Conservation (phyloP, 1,140 invertebrate species). For the Euura saliciscinereae region DNA sequence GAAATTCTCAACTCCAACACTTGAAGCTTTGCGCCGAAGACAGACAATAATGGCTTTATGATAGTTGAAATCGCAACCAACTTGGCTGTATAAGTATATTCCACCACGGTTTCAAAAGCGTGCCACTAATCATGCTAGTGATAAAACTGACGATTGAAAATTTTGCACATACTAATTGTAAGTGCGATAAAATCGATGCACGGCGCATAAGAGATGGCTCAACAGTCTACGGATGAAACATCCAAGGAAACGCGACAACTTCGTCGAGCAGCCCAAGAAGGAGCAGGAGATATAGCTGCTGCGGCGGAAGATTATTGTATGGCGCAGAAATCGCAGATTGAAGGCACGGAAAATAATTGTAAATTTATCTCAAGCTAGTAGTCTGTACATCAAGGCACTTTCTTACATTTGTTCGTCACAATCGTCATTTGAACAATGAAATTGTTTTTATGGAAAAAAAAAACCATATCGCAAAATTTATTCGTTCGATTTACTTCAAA, state of each 20-base stretch:
- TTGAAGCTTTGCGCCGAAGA: constrained; percentile 15
- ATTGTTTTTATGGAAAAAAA: neutral
- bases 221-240: neutral
- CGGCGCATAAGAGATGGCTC: neutral
- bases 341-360: neutral
- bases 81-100: constrained; percentile 3
- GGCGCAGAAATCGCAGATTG: neutral
- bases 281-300: neutral
- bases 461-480: neutral
- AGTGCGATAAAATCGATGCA: neutral
- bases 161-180: neutral
- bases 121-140: neutral
- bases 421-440: neutral
- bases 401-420: too few species aligned
- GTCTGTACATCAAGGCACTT: too few species aligned
- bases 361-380: neutral
- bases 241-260: neutral
- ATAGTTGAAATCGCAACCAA: neutral
- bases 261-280: neutral
- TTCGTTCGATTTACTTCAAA: neutral
- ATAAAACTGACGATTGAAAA: neutral
- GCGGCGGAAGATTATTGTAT: neutral
- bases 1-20: constrained; percentile 13
- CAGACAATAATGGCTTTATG: neutral
- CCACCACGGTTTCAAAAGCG: neutral